Percentiles rank a stretch among this genome's conserved stretches.
phyloP scores from a whole-genome alignment of 2,797 vertebrate genomes.

The Sebastes wilsoni region DNA sequence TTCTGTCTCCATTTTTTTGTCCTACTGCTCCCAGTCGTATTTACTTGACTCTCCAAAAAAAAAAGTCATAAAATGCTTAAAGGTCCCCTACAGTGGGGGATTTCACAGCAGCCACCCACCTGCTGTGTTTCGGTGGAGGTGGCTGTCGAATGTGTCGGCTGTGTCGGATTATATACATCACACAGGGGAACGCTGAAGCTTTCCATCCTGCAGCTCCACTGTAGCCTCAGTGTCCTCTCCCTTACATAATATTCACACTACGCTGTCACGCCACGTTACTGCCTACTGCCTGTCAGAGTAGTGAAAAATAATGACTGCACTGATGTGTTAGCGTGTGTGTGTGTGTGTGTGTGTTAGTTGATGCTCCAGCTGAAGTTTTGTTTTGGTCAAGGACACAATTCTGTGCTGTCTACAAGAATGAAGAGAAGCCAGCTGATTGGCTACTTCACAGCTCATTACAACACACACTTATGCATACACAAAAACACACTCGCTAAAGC shows the following conservation, averaged over 20 bases:
- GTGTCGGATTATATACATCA: conserved; percentile 53
- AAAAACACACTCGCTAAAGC: background rate
- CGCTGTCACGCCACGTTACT: conserved; percentile 50
- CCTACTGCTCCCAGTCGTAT: background rate
- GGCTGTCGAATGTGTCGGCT: conserved; percentile 33
- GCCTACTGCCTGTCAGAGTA: conserved; percentile 43
- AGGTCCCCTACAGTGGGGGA: conserved; percentile 9
- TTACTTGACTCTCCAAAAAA: background rate
- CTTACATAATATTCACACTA: conserved; percentile 57
- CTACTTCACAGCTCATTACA: conserved; percentile 9
- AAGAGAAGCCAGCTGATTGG: conserved; percentile 26
- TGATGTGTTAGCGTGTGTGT: background rate
- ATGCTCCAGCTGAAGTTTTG: conserved; percentile 28
- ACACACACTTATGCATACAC: background rate
- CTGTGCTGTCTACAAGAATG: conserved; percentile 3
- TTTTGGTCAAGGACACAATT: conserved; percentile 35
- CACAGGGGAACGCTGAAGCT: conserved; percentile 31
- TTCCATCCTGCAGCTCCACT: conserved; percentile 35
- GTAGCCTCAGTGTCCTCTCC: conserved; percentile 30
- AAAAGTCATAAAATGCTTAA: background rate
- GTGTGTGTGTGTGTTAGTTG: background rate
- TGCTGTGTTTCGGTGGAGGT: conserved; percentile 46
- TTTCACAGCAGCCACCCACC: conserved; percentile 44
- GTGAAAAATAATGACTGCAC: conserved; percentile 42
- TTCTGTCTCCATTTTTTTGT: background rate